Conservation (phyloP, 2,113 vertebrate genomes). For the Emydocephalus ijimae region DNA sequence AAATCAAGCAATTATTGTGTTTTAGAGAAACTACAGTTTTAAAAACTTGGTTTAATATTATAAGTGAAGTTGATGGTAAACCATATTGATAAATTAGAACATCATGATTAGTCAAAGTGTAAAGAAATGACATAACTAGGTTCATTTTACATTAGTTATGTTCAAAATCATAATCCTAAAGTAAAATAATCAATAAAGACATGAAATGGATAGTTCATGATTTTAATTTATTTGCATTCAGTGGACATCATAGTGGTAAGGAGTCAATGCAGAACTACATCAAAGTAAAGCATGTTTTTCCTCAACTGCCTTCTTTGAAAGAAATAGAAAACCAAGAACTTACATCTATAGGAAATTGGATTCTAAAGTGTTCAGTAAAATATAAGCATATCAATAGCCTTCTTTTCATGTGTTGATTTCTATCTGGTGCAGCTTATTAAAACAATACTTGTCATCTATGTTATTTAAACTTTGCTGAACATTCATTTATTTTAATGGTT, state of each 20-base stretch:
- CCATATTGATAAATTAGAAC: not conserved
- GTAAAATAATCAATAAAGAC: not conserved
- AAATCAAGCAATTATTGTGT: not conserved
- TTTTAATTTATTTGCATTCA: not conserved
- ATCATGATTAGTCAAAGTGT: not conserved
- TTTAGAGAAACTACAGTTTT: not conserved
- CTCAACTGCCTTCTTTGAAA: not conserved
- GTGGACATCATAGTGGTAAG: not conserved
- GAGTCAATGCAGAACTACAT: not conserved
- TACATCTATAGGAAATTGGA: not conserved
- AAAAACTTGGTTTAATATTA: not conserved
- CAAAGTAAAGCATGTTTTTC: not conserved
- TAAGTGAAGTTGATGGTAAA: not conserved
- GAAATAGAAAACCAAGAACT: not conserved
- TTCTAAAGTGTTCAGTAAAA: not conserved
- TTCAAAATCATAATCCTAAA: not conserved
- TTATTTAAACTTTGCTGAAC: not conserved
- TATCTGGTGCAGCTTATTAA: not conserved
- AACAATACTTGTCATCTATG: not conserved
- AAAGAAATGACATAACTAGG: not conserved
- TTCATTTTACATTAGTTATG: not conserved
- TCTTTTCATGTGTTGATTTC: not conserved
- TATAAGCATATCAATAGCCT: not conserved
- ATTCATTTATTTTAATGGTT: slow-evolving; percentile 12
- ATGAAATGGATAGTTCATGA: not conserved